These are phyloP conservation scores for Anastrepha ludens DNA, from an alignment of 1,140 invertebrate genomes.

Conservation along the genomic window DNA sequence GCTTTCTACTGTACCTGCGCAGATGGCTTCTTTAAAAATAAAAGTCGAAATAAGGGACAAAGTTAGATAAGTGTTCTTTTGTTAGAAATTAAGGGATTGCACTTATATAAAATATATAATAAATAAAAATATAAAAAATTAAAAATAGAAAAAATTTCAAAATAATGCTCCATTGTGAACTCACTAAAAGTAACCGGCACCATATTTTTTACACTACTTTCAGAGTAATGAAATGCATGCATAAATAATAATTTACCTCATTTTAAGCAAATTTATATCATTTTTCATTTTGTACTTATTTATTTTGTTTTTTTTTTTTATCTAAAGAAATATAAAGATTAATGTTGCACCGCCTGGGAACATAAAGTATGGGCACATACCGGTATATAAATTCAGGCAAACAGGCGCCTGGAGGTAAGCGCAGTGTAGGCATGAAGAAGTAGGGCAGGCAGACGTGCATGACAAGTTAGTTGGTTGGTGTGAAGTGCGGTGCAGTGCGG, in stretches of 20 bases:
- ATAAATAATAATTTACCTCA: constrained; percentile 29
- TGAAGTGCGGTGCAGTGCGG: neutral
- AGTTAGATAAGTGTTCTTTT: no score
- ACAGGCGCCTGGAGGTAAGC: constrained; percentile 29
- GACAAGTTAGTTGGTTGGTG: constrained; percentile 1
- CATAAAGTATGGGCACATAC: neutral
- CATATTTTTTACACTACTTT: constrained; percentile 5
- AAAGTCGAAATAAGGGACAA: no score
- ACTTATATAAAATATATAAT: no score
- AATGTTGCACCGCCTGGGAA: constrained; percentile 50
- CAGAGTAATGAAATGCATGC: neutral
- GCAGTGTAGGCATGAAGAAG: neutral
- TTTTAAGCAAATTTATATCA: constrained; percentile 40
- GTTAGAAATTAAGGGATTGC: no score
- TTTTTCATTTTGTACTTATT: constrained; percentile 25
- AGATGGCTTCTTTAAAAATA: no score
- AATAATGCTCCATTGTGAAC: no score
- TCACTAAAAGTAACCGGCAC: neutral
- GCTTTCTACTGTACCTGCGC: no score
- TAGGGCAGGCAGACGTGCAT: constrained; percentile 33
- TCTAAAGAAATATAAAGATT: constrained; percentile 44
- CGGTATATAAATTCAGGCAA: constrained; percentile 7
- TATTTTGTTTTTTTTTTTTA: neutral
- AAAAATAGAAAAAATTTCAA: no score
- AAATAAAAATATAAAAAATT: no score